Evolutionary conservation across 2,113 vertebrate genomes (phyloP).

Genomic region (Grantiella picta): DNA sequence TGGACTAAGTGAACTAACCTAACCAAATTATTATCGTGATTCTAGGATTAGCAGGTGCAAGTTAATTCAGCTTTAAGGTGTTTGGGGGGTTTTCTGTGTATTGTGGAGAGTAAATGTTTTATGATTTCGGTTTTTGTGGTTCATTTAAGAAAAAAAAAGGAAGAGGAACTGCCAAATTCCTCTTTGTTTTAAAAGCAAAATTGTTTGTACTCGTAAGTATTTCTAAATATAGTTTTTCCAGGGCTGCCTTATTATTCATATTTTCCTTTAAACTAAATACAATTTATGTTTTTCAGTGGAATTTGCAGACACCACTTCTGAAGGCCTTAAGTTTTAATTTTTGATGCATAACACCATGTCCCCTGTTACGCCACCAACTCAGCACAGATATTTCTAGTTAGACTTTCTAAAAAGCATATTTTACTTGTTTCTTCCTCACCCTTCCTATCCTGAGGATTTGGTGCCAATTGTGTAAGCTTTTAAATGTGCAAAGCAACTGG

Average conservation of each 20-base stretch:
- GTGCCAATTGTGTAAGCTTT: not conserved
- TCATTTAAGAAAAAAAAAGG: not conserved
- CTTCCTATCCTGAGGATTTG: not conserved
- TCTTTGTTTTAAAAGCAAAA: not conserved
- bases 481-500: not conserved
- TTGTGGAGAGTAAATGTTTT: not conserved
- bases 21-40: not conserved
- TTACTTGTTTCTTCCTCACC: not conserved
- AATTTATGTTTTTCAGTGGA: not conserved
- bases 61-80: not conserved
- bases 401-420: not conserved
- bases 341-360: not conserved
- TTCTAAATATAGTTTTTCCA: not conserved
- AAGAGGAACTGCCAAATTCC: not conserved
- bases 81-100: not conserved
- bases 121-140: not conserved
- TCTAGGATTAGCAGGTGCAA: not conserved
- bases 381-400: not conserved
- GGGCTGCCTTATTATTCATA: not conserved
- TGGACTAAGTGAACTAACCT: not conserved
- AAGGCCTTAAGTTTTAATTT: not conserved
- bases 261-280: not conserved
- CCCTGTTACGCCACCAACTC: fast-evolving
- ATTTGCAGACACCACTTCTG: not conserved
- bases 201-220: not conserved